Evolutionary conservation across 2,797 vertebrate species (phyloP), one percentile per base, ranked within the genome.

Genomic region (Sebastes taczanowskii): DNA sequence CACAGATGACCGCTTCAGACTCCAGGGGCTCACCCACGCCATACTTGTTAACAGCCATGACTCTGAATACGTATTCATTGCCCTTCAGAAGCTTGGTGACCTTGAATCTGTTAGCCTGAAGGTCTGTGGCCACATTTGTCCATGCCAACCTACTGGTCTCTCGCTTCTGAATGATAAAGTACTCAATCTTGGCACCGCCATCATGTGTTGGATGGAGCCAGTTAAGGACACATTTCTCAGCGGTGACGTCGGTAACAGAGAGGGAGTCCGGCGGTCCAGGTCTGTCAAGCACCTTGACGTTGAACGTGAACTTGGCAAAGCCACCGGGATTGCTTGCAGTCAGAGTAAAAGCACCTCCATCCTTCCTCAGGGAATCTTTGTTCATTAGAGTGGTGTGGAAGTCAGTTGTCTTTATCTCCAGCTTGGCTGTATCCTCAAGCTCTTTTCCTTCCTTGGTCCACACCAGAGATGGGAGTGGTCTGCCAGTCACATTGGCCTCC

Each of bases 1-100:
- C 93, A 91, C 97, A 98, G 90, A 98, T 94, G 75, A 97, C 69
- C 3, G 98, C 95, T 55, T 97, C 96, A 79, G 99, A 99, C 94
- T 99, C 98, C 63, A 98, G 85, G 18, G 97, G 94, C 89, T 99
- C 99, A 86, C 99, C 99, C 80, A 97, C 88, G 46, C 99, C 99
- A 1, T 99, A 99, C 93, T 99, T 99, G 93, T 99, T 99, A 79
- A 99, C 98, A 89, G 98, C 98, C 98, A 99, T 98, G 68, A 99
- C 98, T 92, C 99, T 97, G 91, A 99, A 99, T 67, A 99, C 93
- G 2, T 99, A 99, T 89, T 99, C 99, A 89, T 99, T 99, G 91
- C 98, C 98, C 94, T 98, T 97, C 75, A 99, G 91, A 79, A 99
- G 96, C 91, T 99, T 99, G 56, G 97, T 98, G 79, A 99, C 97